Evolutionary conservation across 2,888 invertebrate genomes (phyloP).

Genomic region (Amblyteles armatorius): DNA sequence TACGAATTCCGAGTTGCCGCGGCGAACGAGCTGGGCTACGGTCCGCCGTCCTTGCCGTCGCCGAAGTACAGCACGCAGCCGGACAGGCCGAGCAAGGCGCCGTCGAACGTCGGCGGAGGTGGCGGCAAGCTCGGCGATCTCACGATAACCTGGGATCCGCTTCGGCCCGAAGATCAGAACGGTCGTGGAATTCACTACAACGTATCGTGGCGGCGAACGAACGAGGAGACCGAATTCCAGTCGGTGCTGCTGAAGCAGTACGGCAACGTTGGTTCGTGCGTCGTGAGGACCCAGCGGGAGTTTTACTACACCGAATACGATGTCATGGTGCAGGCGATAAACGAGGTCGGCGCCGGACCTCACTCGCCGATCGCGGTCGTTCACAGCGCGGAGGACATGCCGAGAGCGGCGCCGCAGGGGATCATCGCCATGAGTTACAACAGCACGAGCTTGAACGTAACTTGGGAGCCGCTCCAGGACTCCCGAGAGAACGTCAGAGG

Average conservation of each 20-base stretch:
- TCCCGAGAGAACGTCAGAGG: slow-evolving; percentile 94
- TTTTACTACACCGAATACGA: slow-evolving; percentile 94
- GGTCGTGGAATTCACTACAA: slow-evolving; percentile 96
- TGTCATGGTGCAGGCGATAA: slow-evolving; percentile 94
- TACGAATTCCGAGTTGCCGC: slow-evolving; percentile 96
- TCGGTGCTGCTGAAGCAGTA: slow-evolving; percentile 89
- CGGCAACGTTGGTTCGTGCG: slow-evolving; percentile 92
- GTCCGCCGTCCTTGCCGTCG: slow-evolving; percentile 92
- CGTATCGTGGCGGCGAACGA: slow-evolving; percentile 93
- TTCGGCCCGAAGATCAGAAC: slow-evolving; percentile 93
- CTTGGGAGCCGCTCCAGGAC: slow-evolving; percentile 95
- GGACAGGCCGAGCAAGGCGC: slow-evolving; percentile 92
- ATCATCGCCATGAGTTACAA: slow-evolving; percentile 93
- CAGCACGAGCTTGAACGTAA: slow-evolving; percentile 96
- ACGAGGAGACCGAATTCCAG: slow-evolving; percentile 91
- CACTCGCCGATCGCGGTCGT: slow-evolving; percentile 91
- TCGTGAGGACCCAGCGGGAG: slow-evolving; percentile 90
- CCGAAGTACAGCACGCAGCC: slow-evolving; percentile 94
- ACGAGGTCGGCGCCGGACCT: slow-evolving; percentile 93
- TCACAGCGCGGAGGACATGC: slow-evolving; percentile 96
- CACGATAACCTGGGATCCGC: slow-evolving; percentile 94
- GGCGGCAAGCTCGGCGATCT: slow-evolving; percentile 98
- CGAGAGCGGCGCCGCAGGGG: slow-evolving; percentile 93
- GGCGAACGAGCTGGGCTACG: slow-evolving; percentile 94
- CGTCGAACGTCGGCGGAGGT: slow-evolving; percentile 94